Base-by-base conservation (phyloP, 2,113 vertebrate species). In the Python bivittatus region DNA sequence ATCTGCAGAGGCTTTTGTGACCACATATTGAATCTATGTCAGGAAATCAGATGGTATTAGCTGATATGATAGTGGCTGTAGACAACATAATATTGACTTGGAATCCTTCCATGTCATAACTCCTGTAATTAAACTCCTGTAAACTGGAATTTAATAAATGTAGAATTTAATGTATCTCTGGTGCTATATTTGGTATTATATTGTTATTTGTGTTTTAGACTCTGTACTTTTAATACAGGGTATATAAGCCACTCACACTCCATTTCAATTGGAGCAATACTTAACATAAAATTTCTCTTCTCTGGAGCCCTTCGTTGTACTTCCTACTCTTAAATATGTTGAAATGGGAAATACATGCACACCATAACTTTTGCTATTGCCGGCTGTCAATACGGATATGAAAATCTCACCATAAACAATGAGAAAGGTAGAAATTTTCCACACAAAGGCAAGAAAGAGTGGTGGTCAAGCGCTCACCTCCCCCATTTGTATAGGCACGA, bases 401-500 rank as follows among this genome's bases (percentile, higher is more conserved):
- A 0, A 11, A 38, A 83, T 54, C 61, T 90, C 38, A 84, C 88
- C 8, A 38, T 33, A 61, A 93, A 29, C 84, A 53, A 48, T 22
- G 11, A 48, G 79, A 12, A 57, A 56, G 29, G 17, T 9, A 89
- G 68, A 33, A 0, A 0, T 64, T 22, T 83, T 25, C 27, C 57
- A 33, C 48, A 68, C 23, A 91, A 85, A 17, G 5, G 11, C 6
- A 0, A 53, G 44, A 3, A 64, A 53, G 20, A 54, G 89, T 90
- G 3, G 11, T 1, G 0, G 42, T 33, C 56, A 23, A 44, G 1
- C 42, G 6, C 86, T 6, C 97, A 98, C 98, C 98, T 98, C 98
- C 98, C 94, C 98, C 98, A 0, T 98, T 98, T 93, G 98, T 98
- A 94, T 98, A 98, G 93, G 98, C 97, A 38, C 98, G 96, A 89